Base-by-base conservation (phyloP, 2,888 invertebrate genomes). In the Heliothis peltigera region DNA sequence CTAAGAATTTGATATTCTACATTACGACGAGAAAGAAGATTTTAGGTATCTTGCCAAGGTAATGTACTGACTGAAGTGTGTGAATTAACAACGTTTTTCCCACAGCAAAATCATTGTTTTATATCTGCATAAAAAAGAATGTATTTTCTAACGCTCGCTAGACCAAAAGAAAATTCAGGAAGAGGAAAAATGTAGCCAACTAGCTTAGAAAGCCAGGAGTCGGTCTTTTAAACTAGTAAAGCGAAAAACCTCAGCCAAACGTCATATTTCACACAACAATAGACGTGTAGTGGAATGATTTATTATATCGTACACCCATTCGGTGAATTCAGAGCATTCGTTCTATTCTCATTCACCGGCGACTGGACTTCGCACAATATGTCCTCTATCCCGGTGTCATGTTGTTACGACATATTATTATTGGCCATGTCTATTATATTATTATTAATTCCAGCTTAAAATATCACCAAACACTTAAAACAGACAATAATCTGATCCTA, bases 231-330 rank as follows among this genome's bases (percentile, higher is more conserved):
- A 66, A 73, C 54, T 51, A 64, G 57, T 66, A 53, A 64, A 57
- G 59, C 32, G 48, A 68, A 66, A 70, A 72, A 64, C 61, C 70
- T 74, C 48, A 51, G 55, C 58, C 77, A 72, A 66, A 64, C 60
- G 65, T 75, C 72, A 82, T 81, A 82, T 70, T 81, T 80, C 80
- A 75, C 48, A 55, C 63, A 74, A 82, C 82, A 81, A 76, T 75
- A 80, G 74, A 80, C 48, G 54, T 70, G 65, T 67, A 64, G 64
- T 46, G 22, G 69, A 74, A 81, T 81, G 81, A 81, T 82, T 80
- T 82, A 81, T 79, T 80, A 75, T 80, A 72, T 70, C 74, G 68
- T 82, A 82, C 75, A 79, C 68, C 82, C 74, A 75, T 82, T 82
- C 77, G 49, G 18, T 73, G 69, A 47, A 62, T 79, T 77, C 75